Evolutionary conservation across 1,140 invertebrate species (phyloP), one percentile per base, ranked within the genome.

Genomic region (Achatina immaculata): DNA sequence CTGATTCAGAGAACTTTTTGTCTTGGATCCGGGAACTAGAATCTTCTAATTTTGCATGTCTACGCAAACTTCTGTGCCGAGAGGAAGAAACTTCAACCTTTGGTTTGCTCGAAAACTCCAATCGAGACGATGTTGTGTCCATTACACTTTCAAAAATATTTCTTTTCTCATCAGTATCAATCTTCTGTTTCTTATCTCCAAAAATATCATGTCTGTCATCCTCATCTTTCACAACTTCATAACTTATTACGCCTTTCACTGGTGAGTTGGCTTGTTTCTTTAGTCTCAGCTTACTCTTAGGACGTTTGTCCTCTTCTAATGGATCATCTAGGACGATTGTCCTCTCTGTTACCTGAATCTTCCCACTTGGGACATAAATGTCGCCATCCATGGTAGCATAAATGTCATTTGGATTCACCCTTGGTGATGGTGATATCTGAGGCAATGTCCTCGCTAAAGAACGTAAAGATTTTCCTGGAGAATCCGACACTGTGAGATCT

Each of bases 221-320:
- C 7, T 81, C 65, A 31, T 79, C 69, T 43, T 82, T 68, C 2
- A 80, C 81, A 55, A 80, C 81, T 62, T 83, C 80, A 72, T 84
- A 82, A 38, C 40, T 45, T 28, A 81, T 71, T 21, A 62, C 43
- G 3, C 82, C 55, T 72, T 83, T 80, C 7, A 71, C 42, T 0
- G 72, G 80, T 14, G 72, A 74, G 16, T 78, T 66, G 48, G 80
- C 58, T 69, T 82, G 65, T 45, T 83, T 82, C 68, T 73, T 77
- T 43, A 43, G 43, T 24, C 48, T 45, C 62, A 77, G n/a, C 28
- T 66, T 58, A 43, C 58, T 51, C 28, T 21, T 68, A 55, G 9
- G 51, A 40, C 51, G 48, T 40, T 48, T 34, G 2, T 62, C 40
- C 28, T 78, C 65, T 62, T 78, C 76, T 34, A 66, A 40, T 14